These are phyloP conservation scores for Danaus plexippus DNA, from an alignment of 1,140 invertebrate genomes.

Conservation along the genomic window DNA sequence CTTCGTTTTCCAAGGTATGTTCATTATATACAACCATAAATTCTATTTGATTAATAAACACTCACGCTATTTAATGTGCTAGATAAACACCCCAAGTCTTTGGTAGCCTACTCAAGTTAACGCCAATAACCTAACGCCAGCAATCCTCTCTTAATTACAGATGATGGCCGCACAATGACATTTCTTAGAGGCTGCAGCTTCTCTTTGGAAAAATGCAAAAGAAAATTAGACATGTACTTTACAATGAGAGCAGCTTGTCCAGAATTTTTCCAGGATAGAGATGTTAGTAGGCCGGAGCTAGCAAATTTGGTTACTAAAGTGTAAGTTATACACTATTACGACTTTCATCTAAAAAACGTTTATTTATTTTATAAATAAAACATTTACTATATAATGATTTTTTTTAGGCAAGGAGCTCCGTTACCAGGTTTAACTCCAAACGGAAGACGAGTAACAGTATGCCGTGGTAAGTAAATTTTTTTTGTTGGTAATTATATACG, in stretches of 20 bases:
- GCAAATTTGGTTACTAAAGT: conserved; percentile 74
- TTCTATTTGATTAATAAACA: too few relatives aligned
- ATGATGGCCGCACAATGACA: conserved; percentile 81
- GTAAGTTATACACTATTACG: conserved; percentile 70
- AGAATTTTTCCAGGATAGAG: conserved; percentile 85
- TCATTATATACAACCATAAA: too few relatives aligned
- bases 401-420: conserved; percentile 81
- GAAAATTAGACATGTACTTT: conserved; percentile 89
- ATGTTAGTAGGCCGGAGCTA: conserved; percentile 78
- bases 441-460: conserved; percentile 79
- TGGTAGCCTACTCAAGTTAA: too few relatives aligned
- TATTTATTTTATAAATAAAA: not conserved
- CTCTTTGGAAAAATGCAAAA: conserved; percentile 87
- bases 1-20: too few relatives aligned
- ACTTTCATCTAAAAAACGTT: not conserved
- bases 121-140: too few relatives aligned
- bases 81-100: too few relatives aligned
- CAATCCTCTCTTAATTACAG: conserved; percentile 48
- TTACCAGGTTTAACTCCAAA: conserved; percentile 84
- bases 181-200: conserved; percentile 89
- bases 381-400: conserved; percentile 1
- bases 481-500: too few relatives aligned
- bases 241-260: conserved; percentile 86
- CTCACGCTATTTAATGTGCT: too few relatives aligned
- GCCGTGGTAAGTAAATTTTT: conserved; percentile 43